Evolutionary conservation across 2,797 vertebrate species (phyloP), one percentile per base, ranked within the genome.

Genomic region (Arnoldichthys spilopterus): DNA sequence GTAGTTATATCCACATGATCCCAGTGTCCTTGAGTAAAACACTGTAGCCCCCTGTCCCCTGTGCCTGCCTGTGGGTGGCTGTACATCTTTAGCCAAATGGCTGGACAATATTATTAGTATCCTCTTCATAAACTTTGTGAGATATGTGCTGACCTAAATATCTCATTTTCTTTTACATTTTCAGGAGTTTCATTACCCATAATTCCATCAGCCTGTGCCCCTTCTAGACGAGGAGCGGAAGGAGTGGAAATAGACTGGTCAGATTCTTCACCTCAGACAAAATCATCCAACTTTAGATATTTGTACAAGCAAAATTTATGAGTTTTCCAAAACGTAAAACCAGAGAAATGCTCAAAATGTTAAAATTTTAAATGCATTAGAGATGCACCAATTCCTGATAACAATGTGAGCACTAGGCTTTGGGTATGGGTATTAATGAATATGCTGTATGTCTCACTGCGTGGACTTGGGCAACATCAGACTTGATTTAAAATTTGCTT

Each of bases 161-260:
- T 61, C 32, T 34, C 0, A 2, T 51, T 24, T 45, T 18, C 37
- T 26, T 70, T 67, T 40, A 68, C 88, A 95, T 73, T 71, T 69
- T 70, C 88, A 96, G 95, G 89, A 18, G 26, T 93, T 45, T 82
- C 72, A 45, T 89, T 93, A 83, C 88, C 87, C 40, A 68, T 94
- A 79, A 80, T 84, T 82, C 86, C 88, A 34, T 86, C 90, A 22
- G 90, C 91, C 67, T 96, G 95, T 79, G 72, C 86, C 28, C 1
- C 74, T 30, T 83, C 79, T 64, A 79, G 59, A 67, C 28, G 30
- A 16, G 63, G 69, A 7, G 59, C 81, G 74, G 0, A 82, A 56
- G 59, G 37, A 53, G 28, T 20, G 40, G 86, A 80, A 70, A 30
- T 80, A 3, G 51, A 62, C 0, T 3, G 86, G 78, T 83, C 82